Conservation (phyloP, 2,797 vertebrate genomes). For the Cryptoprocta ferox region DNA sequence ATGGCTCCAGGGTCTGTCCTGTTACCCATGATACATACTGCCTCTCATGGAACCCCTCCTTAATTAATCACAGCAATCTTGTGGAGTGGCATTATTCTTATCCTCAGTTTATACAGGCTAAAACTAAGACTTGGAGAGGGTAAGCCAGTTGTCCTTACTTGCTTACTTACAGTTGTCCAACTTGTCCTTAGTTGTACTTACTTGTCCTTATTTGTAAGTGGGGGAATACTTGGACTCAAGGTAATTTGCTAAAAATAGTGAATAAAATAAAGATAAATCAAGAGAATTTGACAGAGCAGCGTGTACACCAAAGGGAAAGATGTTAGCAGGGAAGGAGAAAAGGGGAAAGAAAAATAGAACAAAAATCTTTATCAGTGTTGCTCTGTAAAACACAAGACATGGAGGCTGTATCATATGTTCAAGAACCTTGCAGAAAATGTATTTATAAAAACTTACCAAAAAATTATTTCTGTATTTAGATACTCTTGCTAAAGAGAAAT, state of each 20-base stretch:
- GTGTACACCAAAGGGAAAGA: not conserved
- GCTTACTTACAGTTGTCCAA: too few species aligned
- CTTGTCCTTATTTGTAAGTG: not conserved
- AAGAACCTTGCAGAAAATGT: slow-evolving; percentile 33
- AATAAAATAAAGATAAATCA: not conserved
- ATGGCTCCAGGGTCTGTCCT: not conserved
- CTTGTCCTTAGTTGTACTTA: not conserved
- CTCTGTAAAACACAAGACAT: not conserved
- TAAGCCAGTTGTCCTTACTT: not conserved
- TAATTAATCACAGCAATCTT: not conserved
- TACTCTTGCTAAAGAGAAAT: slow-evolving; percentile 55
- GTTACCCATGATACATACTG: not conserved
- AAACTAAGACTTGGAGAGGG: not conserved
- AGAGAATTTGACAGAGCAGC: not conserved
- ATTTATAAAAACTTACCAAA: slow-evolving; percentile 60
- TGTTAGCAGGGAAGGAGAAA: not conserved
- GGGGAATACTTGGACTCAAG: not conserved
- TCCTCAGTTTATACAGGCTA: not conserved
- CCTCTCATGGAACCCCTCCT: not conserved
- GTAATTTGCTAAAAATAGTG: not conserved
- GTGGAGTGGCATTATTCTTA: not conserved
- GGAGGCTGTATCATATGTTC: not conserved
- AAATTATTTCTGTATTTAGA: slow-evolving; percentile 66
- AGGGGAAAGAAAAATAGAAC: not conserved
- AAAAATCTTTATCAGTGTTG: not conserved